A percentile compares a stretch with the other conserved stretches of the same genome.
Conservation (phyloP, 2,888 invertebrate genomes). For the Zygogramma bicolorata region DNA sequence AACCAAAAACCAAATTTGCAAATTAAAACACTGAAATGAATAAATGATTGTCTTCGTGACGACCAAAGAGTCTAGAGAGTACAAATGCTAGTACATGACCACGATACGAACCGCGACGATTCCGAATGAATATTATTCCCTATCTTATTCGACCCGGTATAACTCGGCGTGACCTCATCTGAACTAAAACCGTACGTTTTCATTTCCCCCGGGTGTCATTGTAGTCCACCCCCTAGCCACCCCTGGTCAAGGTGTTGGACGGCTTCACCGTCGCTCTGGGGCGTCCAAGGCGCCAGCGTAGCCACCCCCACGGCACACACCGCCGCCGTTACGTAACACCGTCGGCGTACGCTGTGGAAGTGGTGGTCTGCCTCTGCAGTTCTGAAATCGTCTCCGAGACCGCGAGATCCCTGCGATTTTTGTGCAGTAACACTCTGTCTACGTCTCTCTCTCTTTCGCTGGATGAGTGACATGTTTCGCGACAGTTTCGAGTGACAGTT, state of each 20-base stretch:
- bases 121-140: no score
- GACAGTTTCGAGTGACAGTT: background rate
- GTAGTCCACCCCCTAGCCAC: background rate
- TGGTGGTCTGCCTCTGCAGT: conserved; percentile 25
- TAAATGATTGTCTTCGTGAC: no score
- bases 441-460: no score
- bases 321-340: conserved; percentile 57
- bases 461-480: background rate
- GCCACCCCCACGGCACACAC: conserved; percentile 39
- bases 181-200: background rate
- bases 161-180: background rate
- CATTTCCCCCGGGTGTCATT: conserved; percentile 12
- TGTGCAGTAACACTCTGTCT: no score
- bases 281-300: conserved; percentile 40
- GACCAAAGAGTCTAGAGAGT: no score
- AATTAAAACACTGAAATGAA: no score
- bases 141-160: no score
- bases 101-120: no score
- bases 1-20: no score
- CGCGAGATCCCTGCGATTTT: background rate
- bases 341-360: conserved; percentile 47
- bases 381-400: background rate
- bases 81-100: no score
- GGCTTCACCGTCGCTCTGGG: conserved; percentile 41
- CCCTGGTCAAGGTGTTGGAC: conserved; percentile 42